phyloP scores from a whole-genome alignment of 2,113 vertebrate genomes.

The Sylvietta virens region DNA sequence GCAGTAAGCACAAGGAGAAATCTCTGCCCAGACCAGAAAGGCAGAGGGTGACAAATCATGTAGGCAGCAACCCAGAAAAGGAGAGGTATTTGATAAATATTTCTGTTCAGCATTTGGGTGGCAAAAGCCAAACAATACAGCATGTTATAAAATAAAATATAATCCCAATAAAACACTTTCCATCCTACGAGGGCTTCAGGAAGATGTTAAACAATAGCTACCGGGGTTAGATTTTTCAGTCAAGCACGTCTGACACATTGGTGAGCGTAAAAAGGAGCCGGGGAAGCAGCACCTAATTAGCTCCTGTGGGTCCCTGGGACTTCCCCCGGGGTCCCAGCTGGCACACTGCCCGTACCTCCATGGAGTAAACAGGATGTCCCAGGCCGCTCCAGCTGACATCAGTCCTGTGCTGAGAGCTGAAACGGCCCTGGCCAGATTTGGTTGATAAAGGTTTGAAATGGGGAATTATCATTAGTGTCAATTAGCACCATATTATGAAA shows the following conservation, averaged over 20 bases:
- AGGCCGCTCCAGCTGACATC: neutral
- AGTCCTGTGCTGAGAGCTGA: neutral
- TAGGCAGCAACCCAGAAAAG: neutral
- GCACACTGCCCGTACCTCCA: neutral
- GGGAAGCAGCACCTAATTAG: neutral
- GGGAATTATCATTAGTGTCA: constrained; percentile 26
- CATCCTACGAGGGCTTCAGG: neutral
- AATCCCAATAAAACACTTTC: neutral
- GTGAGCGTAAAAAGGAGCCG: neutral
- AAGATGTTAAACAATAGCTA: constrained; percentile 42
- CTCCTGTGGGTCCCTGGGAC: neutral
- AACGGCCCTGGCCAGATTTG: neutral
- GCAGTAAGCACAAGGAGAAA: neutral
- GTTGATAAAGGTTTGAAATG: neutral
- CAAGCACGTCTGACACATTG: neutral
- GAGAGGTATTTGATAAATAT: neutral
- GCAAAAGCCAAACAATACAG: constrained; percentile 9
- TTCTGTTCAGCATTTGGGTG: neutral
- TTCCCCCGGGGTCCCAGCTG: constrained; percentile 33
- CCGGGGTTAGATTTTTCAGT: neutral
- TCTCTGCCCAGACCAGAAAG: neutral
- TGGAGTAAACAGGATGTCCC: constrained; percentile 62
- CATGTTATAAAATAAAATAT: neutral
- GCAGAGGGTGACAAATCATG: neutral
- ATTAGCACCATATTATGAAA: neutral